phyloP scores from a whole-genome alignment of 2,113 vertebrate species.

The Elgaria multicarinata region DNA sequence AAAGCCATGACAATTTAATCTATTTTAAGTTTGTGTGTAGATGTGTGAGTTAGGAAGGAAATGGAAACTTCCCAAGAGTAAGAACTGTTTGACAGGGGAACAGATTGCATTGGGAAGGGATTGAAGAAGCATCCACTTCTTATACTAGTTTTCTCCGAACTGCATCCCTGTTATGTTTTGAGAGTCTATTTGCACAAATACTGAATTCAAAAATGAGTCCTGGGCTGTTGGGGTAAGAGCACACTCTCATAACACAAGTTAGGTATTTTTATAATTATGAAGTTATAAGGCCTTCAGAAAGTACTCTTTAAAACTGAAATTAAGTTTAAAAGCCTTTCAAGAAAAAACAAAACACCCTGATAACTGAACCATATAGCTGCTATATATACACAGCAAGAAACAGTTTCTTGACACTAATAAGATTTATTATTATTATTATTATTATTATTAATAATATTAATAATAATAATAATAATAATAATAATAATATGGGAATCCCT shows the following conservation, averaged over 20 bases:
- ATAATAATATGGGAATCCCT: no score
- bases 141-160: not conserved
- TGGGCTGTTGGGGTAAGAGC: not conserved
- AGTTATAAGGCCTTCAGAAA: not conserved
- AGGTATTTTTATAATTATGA: no score
- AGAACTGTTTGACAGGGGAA: conserved; percentile 46
- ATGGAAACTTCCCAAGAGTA: conserved; percentile 50
- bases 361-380: not conserved
- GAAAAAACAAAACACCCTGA: not conserved
- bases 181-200: not conserved
- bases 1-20: not conserved
- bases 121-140: not conserved
- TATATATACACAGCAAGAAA: not conserved
- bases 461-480: no score
- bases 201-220: not conserved
- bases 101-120: not conserved
- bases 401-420: not conserved
- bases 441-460: no score
- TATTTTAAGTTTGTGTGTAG: not conserved
- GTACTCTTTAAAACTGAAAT: not conserved
- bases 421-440: not conserved
- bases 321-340: not conserved
- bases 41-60: conserved; percentile 7
- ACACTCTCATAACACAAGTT: not conserved
- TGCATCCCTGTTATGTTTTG: not conserved